phyloP scores from a whole-genome alignment of 2,888 invertebrate species.

The Dichetophora obliterata region DNA sequence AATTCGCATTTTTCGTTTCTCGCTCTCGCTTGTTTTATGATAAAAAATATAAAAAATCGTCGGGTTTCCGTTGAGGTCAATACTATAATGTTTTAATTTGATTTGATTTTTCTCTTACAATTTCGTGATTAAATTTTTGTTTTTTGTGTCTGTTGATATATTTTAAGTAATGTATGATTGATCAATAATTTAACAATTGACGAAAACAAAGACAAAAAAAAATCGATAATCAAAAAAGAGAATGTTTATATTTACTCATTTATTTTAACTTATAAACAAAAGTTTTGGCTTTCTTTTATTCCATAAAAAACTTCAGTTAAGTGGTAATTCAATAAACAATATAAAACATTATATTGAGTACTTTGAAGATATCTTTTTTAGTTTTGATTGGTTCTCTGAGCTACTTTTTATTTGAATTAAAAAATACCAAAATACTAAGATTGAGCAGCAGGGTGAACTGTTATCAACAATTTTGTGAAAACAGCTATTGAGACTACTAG shows the following conservation, averaged over 20 bases:
- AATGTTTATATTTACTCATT: neutral
- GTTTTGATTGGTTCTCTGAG: too few species aligned
- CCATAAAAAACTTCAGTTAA: too few species aligned
- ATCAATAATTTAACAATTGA: neutral
- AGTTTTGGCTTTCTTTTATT: neutral
- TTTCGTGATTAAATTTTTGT: neutral
- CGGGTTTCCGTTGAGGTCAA: conserved; percentile 41
- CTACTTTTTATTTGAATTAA: too few species aligned
- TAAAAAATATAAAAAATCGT: conserved; percentile 22
- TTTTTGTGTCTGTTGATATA: neutral
- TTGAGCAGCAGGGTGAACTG: too few species aligned
- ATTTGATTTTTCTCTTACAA: neutral
- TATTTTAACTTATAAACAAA: neutral
- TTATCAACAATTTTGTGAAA: too few species aligned
- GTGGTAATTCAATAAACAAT: too few species aligned
- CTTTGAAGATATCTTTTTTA: too few species aligned
- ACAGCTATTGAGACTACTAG: too few species aligned
- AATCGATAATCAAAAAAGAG: neutral
- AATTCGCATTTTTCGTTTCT: conserved; percentile 4
- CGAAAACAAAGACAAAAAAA: neutral
- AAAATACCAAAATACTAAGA: too few species aligned
- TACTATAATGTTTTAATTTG: neutral
- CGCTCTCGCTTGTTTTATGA: conserved; percentile 21
- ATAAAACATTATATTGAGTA: too few species aligned
- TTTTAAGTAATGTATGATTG: neutral